Percentiles rank a stretch among this genome's conserved stretches.
Conservation (phyloP, 2,797 vertebrate genomes). For the Xenentodon cancila region DNA sequence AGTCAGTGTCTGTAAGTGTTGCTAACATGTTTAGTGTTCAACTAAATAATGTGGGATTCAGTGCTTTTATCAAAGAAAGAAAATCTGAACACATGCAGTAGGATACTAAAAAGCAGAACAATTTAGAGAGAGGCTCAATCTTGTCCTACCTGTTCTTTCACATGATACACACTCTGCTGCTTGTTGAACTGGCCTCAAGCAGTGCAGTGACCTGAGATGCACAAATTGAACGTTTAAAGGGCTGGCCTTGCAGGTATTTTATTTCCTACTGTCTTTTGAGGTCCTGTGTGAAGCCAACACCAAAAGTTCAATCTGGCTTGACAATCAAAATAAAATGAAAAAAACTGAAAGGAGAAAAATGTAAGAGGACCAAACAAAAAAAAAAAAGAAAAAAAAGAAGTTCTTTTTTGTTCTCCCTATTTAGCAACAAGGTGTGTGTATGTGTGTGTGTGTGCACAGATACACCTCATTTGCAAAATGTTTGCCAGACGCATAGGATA, state of each 20-base stretch:
- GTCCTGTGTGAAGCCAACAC: conserved; percentile 3
- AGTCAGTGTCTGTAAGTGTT: conserved; percentile 5
- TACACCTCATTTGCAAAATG: conserved; percentile 34
- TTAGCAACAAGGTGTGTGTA: conserved; percentile 13
- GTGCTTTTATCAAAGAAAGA: background rate
- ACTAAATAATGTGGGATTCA: conserved; percentile 2
- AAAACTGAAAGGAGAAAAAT: too few relatives aligned
- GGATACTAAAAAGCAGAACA: conserved; percentile 36
- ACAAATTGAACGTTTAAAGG: conserved; percentile 29
- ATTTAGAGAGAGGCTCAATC: conserved; percentile 55
- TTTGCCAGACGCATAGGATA: conserved; percentile 39
- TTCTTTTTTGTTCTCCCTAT: background rate
- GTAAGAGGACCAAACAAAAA: background rate
- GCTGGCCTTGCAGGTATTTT: conserved; percentile 24
- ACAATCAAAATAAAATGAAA: too few relatives aligned
- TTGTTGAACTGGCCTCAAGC: conserved; percentile 51
- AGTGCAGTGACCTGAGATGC: conserved; percentile 47
- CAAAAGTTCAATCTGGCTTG: background rate
- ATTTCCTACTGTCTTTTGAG: background rate
- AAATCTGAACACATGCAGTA: conserved; percentile 10
- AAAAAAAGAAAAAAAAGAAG: conserved; percentile 2
- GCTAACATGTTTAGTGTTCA: conserved; percentile 8
- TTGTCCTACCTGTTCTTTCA: conserved; percentile 66
- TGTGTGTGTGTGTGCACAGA: conserved; percentile 26
- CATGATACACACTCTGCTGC: conserved; percentile 34